Evolutionary conservation across 2,888 invertebrate genomes (phyloP).

Genomic region (Athrips mouffetella): DNA sequence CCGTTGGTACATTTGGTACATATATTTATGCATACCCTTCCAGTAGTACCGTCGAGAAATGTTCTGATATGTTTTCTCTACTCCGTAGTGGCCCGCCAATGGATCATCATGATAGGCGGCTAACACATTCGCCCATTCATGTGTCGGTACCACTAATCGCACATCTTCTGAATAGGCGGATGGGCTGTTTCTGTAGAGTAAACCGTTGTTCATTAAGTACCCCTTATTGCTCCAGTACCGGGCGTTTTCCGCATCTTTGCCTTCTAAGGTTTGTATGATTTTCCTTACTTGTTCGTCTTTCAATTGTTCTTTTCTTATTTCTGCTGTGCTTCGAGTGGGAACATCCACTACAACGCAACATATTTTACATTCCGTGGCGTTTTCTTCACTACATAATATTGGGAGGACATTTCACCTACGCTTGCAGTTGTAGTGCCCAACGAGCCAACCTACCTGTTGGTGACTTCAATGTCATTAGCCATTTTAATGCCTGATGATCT

Average conservation of each 20-base stretch:
- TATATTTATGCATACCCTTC: conserved; percentile 11
- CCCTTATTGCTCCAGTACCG: conserved; percentile 18
- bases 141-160: conserved; percentile 24
- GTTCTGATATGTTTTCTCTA: conserved; percentile 11
- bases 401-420: conserved; percentile 34
- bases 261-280: conserved; percentile 9
- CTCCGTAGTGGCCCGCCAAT: conserved; percentile 30
- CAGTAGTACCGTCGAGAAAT: conserved; percentile 9
- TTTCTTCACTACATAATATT: conserved; percentile 16
- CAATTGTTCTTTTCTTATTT: conserved; percentile 22
- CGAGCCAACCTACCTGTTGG: conserved; percentile 51
- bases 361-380: neutral
- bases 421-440: conserved; percentile 54
- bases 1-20: conserved; percentile 14
- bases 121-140: conserved; percentile 22
- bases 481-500: conserved; percentile 55
- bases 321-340: neutral
- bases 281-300: neutral
- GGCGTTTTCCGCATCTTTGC: neutral
- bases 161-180: conserved; percentile 20
- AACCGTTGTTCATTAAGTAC: conserved; percentile 17
- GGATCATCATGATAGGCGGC: conserved; percentile 26
- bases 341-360: neutral
- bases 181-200: conserved; percentile 15
- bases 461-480: conserved; percentile 49